These are phyloP conservation scores for Coremacera marginata DNA, from an alignment of 2,888 invertebrate genomes.

Conservation along the genomic window DNA sequence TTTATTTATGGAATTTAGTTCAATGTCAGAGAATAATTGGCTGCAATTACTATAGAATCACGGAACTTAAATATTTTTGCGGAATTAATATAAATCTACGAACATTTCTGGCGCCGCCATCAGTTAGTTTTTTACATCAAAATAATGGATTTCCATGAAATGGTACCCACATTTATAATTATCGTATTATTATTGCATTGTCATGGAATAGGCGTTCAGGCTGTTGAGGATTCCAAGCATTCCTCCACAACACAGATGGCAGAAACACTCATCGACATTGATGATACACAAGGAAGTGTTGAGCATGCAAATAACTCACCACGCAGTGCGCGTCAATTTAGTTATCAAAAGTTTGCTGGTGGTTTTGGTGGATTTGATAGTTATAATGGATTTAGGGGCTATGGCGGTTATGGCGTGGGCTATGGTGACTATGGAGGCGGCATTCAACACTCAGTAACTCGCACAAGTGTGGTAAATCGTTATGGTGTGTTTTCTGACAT, in stretches of 20 bases:
- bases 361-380: constrained; percentile 5
- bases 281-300: constrained; percentile 30
- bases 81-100: neutral
- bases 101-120: neutral
- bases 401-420: constrained; percentile 44
- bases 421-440: constrained; percentile 48
- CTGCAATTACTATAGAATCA: neutral
- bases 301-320: constrained; percentile 46
- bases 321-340: constrained; percentile 57
- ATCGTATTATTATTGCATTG: neutral
- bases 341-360: constrained; percentile 43
- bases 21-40: constrained; percentile 16
- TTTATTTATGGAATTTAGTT: constrained; percentile 11
- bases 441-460: constrained; percentile 54
- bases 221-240: constrained; percentile 5
- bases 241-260: neutral
- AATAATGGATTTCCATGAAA: constrained; percentile 9
- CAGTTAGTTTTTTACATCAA: constrained; percentile 21
- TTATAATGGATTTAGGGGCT: constrained; percentile 37
- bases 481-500: constrained; percentile 49
- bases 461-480: constrained; percentile 52
- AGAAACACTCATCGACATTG: constrained; percentile 45
- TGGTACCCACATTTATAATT: neutral
- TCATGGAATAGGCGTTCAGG: neutral
- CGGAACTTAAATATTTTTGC: neutral